These are phyloP conservation scores for Cataglyphis albicans DNA, from an alignment of 2,888 invertebrate species.

Conservation along the genomic window DNA sequence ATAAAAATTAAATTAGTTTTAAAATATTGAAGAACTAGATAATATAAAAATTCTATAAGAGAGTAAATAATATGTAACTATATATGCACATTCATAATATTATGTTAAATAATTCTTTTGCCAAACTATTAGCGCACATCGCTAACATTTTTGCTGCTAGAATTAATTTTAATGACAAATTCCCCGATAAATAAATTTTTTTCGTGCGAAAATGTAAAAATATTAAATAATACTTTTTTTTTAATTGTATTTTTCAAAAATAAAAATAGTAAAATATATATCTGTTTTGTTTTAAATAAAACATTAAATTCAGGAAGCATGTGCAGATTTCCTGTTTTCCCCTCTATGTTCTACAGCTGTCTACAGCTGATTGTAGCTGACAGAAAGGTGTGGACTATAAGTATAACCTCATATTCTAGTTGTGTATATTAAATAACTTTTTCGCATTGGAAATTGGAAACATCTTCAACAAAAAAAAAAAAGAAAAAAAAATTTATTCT, in stretches of 20 bases:
- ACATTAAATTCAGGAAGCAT: not conserved
- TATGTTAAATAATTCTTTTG: too few relatives aligned
- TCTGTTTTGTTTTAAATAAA: not conserved
- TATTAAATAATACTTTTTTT: too few relatives aligned
- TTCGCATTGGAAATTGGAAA: not conserved
- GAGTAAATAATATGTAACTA: too few relatives aligned
- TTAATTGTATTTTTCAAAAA: too few relatives aligned
- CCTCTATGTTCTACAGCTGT: not conserved
- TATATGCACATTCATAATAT: too few relatives aligned
- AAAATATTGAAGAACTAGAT: too few relatives aligned
- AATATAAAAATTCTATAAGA: too few relatives aligned
- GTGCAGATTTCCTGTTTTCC: not conserved
- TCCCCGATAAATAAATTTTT: too few relatives aligned
- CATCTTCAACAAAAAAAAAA: not conserved
- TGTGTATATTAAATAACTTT: not conserved
- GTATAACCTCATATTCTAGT: constrained; percentile 25
- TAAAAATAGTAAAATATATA: not conserved
- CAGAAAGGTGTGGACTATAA: not conserved
- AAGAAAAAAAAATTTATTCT: not conserved
- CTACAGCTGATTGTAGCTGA: not conserved
- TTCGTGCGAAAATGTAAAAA: too few relatives aligned
- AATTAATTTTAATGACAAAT: too few relatives aligned
- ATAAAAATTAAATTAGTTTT: not conserved
- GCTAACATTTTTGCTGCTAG: too few relatives aligned
- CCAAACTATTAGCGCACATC: too few relatives aligned